Evolutionary conservation across 2,888 invertebrate species (phyloP).

Genomic region (Silvanus unidentatus): DNA sequence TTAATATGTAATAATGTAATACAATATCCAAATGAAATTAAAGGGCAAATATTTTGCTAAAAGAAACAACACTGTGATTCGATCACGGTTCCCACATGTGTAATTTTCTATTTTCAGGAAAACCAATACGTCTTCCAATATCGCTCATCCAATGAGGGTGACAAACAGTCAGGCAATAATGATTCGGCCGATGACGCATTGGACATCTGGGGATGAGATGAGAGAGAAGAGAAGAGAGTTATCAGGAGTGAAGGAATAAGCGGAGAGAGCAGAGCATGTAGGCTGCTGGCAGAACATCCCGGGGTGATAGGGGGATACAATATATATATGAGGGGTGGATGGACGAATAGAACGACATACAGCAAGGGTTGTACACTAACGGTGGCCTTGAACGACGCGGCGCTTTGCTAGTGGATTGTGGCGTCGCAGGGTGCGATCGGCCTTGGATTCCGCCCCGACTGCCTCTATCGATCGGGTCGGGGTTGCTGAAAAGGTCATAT

Average conservation of each 20-base stretch:
- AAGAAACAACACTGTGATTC: too few species aligned
- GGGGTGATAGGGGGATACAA: too few species aligned
- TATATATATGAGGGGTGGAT: too few species aligned
- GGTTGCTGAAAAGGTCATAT: slow-evolving; percentile 5
- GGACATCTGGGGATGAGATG: background rate
- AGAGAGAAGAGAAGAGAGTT: background rate
- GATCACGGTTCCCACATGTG: too few species aligned
- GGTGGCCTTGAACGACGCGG: slow-evolving; percentile 23
- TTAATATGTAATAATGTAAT: too few species aligned
- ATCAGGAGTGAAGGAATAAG: background rate
- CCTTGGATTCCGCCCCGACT: slow-evolving; percentile 28
- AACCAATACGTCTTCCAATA: too few species aligned
- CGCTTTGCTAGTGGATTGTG: slow-evolving; percentile 16
- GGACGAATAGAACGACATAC: background rate
- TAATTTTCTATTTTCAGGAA: too few species aligned
- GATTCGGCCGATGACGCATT: background rate
- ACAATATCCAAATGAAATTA: too few species aligned
- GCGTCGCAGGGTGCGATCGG: slow-evolving; percentile 24
- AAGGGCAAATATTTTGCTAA: too few species aligned
- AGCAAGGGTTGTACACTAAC: slow-evolving; percentile 4
- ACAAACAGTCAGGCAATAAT: too few species aligned
- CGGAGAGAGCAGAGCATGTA: background rate
- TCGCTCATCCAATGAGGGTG: too few species aligned
- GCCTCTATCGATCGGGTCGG: slow-evolving; percentile 9
- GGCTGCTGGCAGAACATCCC: too few species aligned